These are phyloP conservation scores for Tenrec ecaudatus DNA, from an alignment of 2,113 vertebrate genomes.

Conservation along the genomic window DNA sequence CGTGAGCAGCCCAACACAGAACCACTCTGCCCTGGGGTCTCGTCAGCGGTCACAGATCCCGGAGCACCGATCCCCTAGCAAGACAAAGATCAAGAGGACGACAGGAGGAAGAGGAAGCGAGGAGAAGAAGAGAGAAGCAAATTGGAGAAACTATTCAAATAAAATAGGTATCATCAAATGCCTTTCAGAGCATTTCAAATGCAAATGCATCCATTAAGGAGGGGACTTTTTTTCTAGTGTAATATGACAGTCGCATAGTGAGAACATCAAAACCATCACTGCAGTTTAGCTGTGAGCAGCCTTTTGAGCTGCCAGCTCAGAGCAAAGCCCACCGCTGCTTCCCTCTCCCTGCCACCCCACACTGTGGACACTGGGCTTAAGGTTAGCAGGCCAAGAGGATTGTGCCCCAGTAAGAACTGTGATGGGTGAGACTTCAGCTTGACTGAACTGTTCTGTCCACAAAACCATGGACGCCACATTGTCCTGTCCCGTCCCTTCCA, in stretches of 20 bases:
- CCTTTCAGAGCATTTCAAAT: background rate
- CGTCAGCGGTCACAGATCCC: background rate
- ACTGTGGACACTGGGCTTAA: background rate
- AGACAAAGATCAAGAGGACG: background rate
- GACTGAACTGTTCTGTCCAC: background rate
- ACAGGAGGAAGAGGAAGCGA: background rate
- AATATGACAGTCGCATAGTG: background rate
- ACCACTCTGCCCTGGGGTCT: too few relatives aligned
- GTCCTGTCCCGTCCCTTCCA: background rate
- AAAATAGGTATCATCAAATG: background rate
- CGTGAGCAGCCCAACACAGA: too few relatives aligned
- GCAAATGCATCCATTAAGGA: background rate
- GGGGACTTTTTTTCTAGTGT: background rate
- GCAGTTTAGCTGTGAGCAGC: background rate
- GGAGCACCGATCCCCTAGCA: background rate
- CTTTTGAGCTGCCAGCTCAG: background rate
- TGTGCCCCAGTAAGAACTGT: background rate
- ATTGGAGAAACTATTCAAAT: background rate
- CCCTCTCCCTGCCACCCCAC: background rate
- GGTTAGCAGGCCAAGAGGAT: background rate
- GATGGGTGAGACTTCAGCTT: background rate
- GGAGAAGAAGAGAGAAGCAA: background rate
- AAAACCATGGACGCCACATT: background rate
- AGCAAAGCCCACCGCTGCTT: background rate
- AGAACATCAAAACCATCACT: background rate